A percentile compares a stretch with the other conserved stretches of the same genome.
These are phyloP conservation scores for Chromis chromis DNA, from an alignment of 2,797 vertebrate species.

Conservation along the genomic window DNA sequence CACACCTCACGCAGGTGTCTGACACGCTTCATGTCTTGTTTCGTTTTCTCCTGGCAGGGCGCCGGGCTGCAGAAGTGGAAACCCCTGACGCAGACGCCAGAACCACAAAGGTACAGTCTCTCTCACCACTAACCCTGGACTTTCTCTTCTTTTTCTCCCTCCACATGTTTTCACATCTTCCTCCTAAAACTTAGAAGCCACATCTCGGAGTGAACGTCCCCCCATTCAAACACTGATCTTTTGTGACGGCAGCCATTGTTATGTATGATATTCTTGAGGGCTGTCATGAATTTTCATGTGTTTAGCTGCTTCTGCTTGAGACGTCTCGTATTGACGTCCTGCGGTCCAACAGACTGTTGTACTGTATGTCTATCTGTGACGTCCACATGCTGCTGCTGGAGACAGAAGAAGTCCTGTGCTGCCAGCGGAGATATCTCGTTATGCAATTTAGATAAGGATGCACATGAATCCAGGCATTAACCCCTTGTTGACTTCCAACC, in stretches of 20 bases:
- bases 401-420: conserved; percentile 65
- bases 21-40: conserved; percentile 42
- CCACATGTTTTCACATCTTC: background rate
- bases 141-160: background rate
- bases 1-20: conserved; percentile 28
- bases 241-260: conserved; percentile 8
- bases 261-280: conserved; percentile 11
- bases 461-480: conserved; percentile 11
- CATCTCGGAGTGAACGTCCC: background rate
- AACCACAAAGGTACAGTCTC: conserved; percentile 89
- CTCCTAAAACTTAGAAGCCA: background rate
- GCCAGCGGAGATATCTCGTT: conserved; percentile 17
- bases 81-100: conserved; percentile 85
- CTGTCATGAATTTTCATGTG: conserved; percentile 62
- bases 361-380: conserved; percentile 48
- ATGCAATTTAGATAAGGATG: conserved; percentile 41
- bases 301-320: background rate
- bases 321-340: conserved; percentile 14
- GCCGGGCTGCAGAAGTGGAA: conserved; percentile 88
- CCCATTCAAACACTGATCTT: background rate
- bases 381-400: conserved; percentile 27
- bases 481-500: conserved; percentile 7
- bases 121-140: background rate
- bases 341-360: conserved; percentile 16
- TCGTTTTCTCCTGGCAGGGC: conserved; percentile 69